Evolutionary conservation across 2,888 invertebrate species (phyloP).

Genomic region (Aelia acuminata): DNA sequence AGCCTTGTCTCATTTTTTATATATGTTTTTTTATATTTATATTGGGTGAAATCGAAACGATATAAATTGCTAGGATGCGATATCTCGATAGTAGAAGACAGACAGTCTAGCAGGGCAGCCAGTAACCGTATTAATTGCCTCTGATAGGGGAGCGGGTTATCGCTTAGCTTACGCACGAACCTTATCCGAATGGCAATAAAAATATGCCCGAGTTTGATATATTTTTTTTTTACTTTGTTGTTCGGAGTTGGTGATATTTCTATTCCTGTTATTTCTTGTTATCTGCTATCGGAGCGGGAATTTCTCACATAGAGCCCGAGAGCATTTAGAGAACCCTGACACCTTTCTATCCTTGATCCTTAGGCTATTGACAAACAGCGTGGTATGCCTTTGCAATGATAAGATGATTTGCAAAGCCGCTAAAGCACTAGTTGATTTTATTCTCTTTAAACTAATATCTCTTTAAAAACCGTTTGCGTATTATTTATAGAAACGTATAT

Average conservation of each 20-base stretch:
- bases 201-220: slow-evolving; percentile 26
- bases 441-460: neutral
- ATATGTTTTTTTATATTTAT: too few relatives aligned
- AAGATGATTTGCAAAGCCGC: neutral
- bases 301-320: neutral
- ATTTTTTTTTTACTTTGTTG: slow-evolving; percentile 9
- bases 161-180: slow-evolving; percentile 18
- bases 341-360: slow-evolving; percentile 36
- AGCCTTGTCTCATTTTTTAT: neutral
- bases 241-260: neutral
- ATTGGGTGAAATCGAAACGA: too few relatives aligned
- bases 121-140: slow-evolving; percentile 19
- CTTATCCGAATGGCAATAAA: slow-evolving; percentile 43
- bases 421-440: too few relatives aligned
- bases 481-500: too few relatives aligned
- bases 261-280: slow-evolving; percentile 12
- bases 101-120: slow-evolving; percentile 21
- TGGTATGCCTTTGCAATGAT: neutral
- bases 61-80: slow-evolving; percentile 1
- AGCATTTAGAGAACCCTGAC: slow-evolving; percentile 23
- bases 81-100: neutral
- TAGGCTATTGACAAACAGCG: slow-evolving; percentile 4
- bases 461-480: neutral
- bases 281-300: neutral
- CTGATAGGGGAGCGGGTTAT: neutral